Evolutionary conservation across 2,113 vertebrate genomes (phyloP).

Genomic region (Eudorcas thomsonii): DNA sequence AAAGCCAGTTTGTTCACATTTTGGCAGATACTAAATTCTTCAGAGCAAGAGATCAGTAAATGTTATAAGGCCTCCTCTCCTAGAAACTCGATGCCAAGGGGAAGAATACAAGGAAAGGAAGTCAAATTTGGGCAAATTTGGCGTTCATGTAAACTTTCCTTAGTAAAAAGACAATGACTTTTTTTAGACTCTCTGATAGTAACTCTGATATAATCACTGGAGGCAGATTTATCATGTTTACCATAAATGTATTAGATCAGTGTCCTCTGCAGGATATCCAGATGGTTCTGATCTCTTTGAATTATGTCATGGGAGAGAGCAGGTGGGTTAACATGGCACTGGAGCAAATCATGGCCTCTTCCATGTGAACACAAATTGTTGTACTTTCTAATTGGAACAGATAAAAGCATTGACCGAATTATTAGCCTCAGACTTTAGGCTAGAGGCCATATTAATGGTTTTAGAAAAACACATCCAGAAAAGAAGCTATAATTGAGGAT

Average conservation of each 20-base stretch:
- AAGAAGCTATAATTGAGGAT: not conserved
- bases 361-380: not conserved
- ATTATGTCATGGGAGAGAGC: not conserved
- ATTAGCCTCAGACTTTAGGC: not conserved
- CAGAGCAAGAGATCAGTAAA: not conserved
- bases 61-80: not conserved
- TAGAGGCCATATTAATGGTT: not conserved
- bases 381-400: not conserved
- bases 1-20: not conserved
- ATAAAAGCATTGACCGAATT: not conserved
- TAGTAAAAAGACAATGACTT: not conserved
- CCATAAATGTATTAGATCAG: not conserved
- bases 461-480: conserved; percentile 19
- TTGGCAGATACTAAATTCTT: not conserved
- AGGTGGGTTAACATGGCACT: not conserved
- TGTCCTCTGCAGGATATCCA: not conserved
- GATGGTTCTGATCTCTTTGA: not conserved
- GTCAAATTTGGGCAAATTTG: not conserved
- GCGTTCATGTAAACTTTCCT: not conserved
- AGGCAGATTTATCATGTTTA: not conserved
- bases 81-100: not conserved
- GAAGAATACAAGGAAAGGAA: not conserved
- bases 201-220: not conserved
- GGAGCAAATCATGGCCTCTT: not conserved
- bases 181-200: not conserved